These are phyloP conservation scores for Austrolebias charrua DNA, from an alignment of 2,797 vertebrate genomes.

Conservation along the genomic window DNA sequence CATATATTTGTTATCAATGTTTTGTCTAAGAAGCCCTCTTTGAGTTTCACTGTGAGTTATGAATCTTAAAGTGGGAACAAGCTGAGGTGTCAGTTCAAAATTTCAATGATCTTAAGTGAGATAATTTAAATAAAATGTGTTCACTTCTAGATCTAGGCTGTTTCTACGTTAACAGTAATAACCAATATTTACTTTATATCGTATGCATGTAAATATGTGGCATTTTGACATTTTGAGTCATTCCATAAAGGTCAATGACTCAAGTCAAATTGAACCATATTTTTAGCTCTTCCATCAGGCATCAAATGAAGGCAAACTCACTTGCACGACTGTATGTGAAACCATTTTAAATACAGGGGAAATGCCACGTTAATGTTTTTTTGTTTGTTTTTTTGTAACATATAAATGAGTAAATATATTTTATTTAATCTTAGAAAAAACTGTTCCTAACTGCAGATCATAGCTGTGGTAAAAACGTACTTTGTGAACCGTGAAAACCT, in stretches of 20 bases:
- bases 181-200: background rate
- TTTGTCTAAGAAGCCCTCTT: too few relatives aligned
- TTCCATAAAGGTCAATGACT: constrained; percentile 53
- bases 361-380: constrained; percentile 44
- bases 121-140: background rate
- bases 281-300: constrained; percentile 34
- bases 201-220: background rate
- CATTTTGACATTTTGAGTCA: constrained; percentile 38
- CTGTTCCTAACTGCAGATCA: background rate
- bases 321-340: constrained; percentile 42
- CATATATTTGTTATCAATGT: too few relatives aligned
- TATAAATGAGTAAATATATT: constrained; percentile 25
- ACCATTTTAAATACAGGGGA: constrained; percentile 34
- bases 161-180: too few relatives aligned
- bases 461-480: background rate
- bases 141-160: too few relatives aligned
- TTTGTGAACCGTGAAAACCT: background rate
- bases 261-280: constrained; percentile 46
- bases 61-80: too few relatives aligned
- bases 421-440: constrained; percentile 14
- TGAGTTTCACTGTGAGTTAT: too few relatives aligned
- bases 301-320: constrained; percentile 41
- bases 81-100: background rate
- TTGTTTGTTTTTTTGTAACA: constrained; percentile 12
- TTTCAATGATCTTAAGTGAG: background rate